phyloP scores from a whole-genome alignment of 2,113 vertebrate genomes.

The Hiodon tergisus region DNA sequence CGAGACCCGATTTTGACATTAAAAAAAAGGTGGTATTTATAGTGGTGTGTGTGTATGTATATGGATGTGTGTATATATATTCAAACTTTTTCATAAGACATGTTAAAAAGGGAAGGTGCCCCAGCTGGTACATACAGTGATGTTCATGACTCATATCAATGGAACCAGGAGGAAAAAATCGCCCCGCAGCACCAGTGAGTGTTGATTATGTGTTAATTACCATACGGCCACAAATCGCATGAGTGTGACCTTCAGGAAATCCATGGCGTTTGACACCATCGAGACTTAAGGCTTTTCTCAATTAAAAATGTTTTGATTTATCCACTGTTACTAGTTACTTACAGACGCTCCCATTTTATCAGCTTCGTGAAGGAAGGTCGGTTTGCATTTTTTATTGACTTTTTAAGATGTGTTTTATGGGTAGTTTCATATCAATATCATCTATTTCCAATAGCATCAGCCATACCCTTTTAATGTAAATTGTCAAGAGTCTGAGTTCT shows the following conservation, averaged over 20 bases:
- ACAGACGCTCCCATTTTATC: background rate
- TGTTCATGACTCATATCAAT: background rate
- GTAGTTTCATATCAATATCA: too few relatives aligned
- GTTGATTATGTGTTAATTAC: background rate
- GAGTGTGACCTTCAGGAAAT: background rate
- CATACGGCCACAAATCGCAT: background rate
- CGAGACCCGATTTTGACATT: background rate
- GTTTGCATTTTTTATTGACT: too few relatives aligned
- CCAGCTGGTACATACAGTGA: background rate
- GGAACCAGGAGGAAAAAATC: background rate
- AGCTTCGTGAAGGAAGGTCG: background rate
- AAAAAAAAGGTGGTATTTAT: background rate
- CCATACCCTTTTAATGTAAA: too few relatives aligned
- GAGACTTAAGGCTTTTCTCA: conserved; percentile 1
- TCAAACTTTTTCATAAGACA: background rate
- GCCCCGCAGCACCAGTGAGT: background rate
- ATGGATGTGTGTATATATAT: background rate
- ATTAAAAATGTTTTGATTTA: background rate
- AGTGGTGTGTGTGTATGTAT: background rate
- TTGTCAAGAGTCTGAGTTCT: too few relatives aligned
- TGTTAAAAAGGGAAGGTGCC: background rate
- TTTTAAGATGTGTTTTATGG: too few relatives aligned
- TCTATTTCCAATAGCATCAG: too few relatives aligned
- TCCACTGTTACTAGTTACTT: background rate
- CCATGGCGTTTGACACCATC: background rate